These are phyloP conservation scores for Hemiprocne comata DNA, from an alignment of 2,113 vertebrate species.

Conservation along the genomic window DNA sequence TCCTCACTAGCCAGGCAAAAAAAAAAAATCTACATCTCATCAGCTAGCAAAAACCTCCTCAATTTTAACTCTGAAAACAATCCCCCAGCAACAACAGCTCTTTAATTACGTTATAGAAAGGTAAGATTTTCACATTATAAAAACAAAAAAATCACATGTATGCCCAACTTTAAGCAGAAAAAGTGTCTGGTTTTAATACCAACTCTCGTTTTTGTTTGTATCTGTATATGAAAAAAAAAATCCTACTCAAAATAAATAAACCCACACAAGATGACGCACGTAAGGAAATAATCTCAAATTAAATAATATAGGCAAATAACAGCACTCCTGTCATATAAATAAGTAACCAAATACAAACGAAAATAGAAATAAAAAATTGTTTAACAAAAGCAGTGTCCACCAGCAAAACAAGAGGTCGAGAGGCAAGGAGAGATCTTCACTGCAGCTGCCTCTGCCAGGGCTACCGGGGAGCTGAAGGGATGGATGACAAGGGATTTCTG, in stretches of 20 bases:
- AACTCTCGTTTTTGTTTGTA: neutral
- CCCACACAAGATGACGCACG: neutral
- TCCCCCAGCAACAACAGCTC: neutral
- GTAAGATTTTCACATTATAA: neutral
- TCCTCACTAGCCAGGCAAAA: neutral
- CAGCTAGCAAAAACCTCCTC: neutral
- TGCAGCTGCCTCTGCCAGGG: slow-evolving; percentile 4
- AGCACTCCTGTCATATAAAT: neutral
- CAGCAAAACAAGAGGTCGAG: neutral
- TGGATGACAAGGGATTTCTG: slow-evolving; percentile 5
- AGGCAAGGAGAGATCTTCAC: neutral
- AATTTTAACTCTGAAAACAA: neutral
- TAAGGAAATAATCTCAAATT: neutral
- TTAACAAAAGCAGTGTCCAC: neutral
- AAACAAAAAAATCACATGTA: neutral
- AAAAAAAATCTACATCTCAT: neutral
- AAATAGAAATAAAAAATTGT: neutral
- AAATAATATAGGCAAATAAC: neutral
- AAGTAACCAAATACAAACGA: neutral
- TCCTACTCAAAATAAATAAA: neutral
- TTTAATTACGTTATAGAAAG: neutral
- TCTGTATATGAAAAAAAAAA: neutral
- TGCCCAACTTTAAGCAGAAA: neutral
- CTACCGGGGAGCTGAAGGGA: neutral
- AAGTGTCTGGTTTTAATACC: neutral